phyloP scores from a whole-genome alignment of 2,113 vertebrate genomes.

The Acanthochromis polyacanthus region DNA sequence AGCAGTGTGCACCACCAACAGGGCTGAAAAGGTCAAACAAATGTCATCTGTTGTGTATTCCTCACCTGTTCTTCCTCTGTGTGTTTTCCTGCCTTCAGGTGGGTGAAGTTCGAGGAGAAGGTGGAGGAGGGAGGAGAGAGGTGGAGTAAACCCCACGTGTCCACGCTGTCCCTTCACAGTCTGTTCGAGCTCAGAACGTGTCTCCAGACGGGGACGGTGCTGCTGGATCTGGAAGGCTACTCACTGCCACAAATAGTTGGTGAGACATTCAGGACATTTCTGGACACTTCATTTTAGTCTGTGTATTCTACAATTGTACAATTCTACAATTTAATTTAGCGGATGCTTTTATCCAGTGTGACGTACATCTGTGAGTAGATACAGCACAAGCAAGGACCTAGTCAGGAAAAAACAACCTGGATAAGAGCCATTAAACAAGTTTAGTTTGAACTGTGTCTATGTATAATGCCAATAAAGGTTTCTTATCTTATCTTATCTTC shows the following conservation, averaged over 20 bases:
- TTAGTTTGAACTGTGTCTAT: no score
- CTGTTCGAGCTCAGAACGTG: conserved; percentile 97
- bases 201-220: conserved; percentile 93
- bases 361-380: no score
- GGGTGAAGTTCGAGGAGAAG: conserved; percentile 99
- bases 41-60: background rate
- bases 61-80: conserved; percentile 4
- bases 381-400: no score
- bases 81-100: conserved; percentile 82
- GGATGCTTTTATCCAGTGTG: no score
- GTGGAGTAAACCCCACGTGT: conserved; percentile 99
- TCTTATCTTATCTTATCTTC: no score
- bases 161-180: conserved; percentile 95
- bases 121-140: conserved; percentile 97
- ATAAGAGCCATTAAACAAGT: no score
- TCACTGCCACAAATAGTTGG: conserved; percentile 96
- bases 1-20: background rate
- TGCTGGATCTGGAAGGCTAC: conserved; percentile 93
- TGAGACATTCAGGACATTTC: conserved; percentile 67
- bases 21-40: background rate
- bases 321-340: no score
- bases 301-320: no score
- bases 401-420: no score
- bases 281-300: background rate
- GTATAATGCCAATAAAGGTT: no score